Evolutionary conservation across 2,797 vertebrate genomes (phyloP).

Genomic region (Momotus momota): DNA sequence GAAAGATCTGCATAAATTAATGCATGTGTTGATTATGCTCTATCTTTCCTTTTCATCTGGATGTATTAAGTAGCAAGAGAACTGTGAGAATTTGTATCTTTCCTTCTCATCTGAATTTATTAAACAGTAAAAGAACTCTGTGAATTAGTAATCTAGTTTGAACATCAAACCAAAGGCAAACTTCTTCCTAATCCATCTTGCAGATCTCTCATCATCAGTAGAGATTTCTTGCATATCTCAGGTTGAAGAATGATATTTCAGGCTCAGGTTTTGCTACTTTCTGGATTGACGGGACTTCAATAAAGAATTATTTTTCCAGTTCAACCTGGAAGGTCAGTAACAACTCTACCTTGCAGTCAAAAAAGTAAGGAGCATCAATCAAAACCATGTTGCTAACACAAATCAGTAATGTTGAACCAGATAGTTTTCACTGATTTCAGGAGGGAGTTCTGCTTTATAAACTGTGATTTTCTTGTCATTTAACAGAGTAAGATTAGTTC

Average conservation of each 20-base stretch:
- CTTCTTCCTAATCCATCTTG: slow-evolving; percentile 44
- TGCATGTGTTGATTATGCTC: slow-evolving; percentile 58
- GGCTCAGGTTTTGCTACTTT: not conserved
- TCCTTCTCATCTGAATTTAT: slow-evolving; percentile 72
- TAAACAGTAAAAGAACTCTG: slow-evolving; percentile 53
- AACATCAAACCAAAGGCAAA: slow-evolving; percentile 73
- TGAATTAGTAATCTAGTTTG: slow-evolving; percentile 72
- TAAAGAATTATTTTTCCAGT: not conserved
- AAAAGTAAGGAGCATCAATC: not conserved
- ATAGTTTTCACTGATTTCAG: not conserved
- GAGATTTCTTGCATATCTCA: slow-evolving; percentile 18
- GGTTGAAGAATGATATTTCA: slow-evolving; percentile 39
- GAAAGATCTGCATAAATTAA: slow-evolving; percentile 74
- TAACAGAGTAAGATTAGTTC: not conserved
- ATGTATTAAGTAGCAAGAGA: slow-evolving; percentile 59
- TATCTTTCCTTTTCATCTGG: slow-evolving; percentile 72
- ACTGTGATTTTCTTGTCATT: not conserved
- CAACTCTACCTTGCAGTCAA: not conserved
- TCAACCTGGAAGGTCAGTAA: not conserved
- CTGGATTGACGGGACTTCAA: not conserved
- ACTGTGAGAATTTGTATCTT: slow-evolving; percentile 71
- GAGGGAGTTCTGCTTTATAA: not conserved
- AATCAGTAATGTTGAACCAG: not conserved
- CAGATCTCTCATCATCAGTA: not conserved
- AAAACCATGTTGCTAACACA: not conserved